Conservation (phyloP, 2,113 vertebrate genomes). For the Albula goreensis region DNA sequence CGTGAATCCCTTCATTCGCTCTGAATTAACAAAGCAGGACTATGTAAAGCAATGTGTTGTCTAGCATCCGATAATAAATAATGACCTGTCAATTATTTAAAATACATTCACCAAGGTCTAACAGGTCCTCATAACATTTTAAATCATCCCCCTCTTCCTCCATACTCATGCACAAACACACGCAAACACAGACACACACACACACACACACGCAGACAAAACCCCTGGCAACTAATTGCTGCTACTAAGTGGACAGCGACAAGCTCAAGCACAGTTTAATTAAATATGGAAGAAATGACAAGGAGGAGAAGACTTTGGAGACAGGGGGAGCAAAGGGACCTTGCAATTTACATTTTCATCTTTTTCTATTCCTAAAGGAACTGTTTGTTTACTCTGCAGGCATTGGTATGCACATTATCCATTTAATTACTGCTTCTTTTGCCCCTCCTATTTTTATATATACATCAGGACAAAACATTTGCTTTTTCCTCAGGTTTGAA, state of each 20-base stretch:
- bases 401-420: neutral
- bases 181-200: slow-evolving; percentile 24
- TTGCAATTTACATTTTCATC: slow-evolving; percentile 32
- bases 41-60: slow-evolving; percentile 39
- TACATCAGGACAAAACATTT: neutral
- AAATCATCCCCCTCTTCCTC: slow-evolving; percentile 5
- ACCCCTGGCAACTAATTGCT: slow-evolving; percentile 62
- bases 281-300: slow-evolving; percentile 50
- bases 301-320: slow-evolving; percentile 42
- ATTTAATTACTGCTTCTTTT: neutral
- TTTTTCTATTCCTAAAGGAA: slow-evolving; percentile 34
- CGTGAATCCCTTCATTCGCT: slow-evolving; percentile 56
- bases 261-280: slow-evolving; percentile 66
- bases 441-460: slow-evolving; percentile 5
- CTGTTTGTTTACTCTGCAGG: neutral
- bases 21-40: slow-evolving; percentile 57
- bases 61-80: slow-evolving; percentile 42
- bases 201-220: slow-evolving; percentile 51
- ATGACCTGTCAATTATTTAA: slow-evolving; percentile 47
- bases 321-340: slow-evolving; percentile 23
- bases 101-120: slow-evolving; percentile 40
- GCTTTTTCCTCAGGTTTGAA: neutral
- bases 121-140: slow-evolving; percentile 31
- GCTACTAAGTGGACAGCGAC: slow-evolving; percentile 62
- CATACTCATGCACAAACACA: slow-evolving; percentile 29